phyloP scores from a whole-genome alignment of 1,140 invertebrate species.

The Glomeris maerens region DNA sequence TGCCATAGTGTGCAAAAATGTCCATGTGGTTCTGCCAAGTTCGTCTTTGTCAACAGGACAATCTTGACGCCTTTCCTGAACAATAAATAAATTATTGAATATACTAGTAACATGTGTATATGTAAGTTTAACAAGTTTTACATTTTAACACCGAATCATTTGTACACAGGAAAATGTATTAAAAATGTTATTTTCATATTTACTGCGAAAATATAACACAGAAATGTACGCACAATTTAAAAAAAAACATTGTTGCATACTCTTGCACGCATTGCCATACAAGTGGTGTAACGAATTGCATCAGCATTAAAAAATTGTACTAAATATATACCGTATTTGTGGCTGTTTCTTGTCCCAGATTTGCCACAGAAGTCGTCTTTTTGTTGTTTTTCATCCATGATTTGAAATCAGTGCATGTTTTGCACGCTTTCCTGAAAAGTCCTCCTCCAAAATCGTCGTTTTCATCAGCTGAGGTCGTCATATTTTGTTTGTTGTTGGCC shows the following conservation, averaged over 20 bases:
- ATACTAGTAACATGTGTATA: neutral
- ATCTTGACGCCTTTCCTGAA: neutral
- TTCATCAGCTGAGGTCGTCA: too few species aligned
- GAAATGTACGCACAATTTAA: too few species aligned
- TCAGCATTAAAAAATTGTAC: neutral
- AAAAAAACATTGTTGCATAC: neutral
- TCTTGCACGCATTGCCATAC: neutral
- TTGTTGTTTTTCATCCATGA: slow-evolving; percentile 10
- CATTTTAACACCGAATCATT: neutral
- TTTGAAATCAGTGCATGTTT: slow-evolving; percentile 15
- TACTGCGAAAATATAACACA: neutral
- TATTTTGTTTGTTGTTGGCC: neutral
- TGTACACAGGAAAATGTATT: neutral
- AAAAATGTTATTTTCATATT: neutral
- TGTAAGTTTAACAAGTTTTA: neutral
- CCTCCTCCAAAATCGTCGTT: too few species aligned
- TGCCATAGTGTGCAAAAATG: slow-evolving; percentile 90
- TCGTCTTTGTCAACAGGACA: slow-evolving; percentile 9
- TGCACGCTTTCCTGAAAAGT: slow-evolving; percentile 11
- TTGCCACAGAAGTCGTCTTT: neutral
- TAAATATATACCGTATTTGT: neutral
- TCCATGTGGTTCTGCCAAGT: slow-evolving; percentile 56
- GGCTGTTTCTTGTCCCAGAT: neutral
- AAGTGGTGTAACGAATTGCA: neutral
- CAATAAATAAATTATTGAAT: neutral